phyloP scores from a whole-genome alignment of 2,888 invertebrate genomes.

The Agrochola circellaris region DNA sequence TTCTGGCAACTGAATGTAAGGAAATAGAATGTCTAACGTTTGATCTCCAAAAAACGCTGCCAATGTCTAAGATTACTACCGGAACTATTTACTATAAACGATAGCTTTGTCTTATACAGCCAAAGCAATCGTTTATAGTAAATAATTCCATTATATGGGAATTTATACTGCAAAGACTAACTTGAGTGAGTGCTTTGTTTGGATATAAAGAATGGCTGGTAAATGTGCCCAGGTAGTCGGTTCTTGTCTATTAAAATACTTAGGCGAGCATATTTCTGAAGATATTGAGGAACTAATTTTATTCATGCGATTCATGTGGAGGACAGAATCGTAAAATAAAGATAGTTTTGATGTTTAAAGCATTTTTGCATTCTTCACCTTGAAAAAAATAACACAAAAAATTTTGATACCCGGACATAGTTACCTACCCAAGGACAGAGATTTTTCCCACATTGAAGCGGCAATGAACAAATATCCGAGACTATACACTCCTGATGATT shows the following conservation, averaged over 20 bases:
- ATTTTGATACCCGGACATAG: too few species aligned
- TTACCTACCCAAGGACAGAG: too few species aligned
- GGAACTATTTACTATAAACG: constrained; percentile 4
- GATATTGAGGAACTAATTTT: constrained; percentile 38
- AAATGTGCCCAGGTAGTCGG: not conserved
- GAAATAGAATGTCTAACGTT: constrained; percentile 2
- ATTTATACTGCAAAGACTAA: constrained; percentile 11
- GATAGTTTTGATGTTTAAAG: too few species aligned
- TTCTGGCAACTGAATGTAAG: constrained; percentile 3
- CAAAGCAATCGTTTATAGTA: too few species aligned
- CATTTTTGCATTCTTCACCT: too few species aligned
- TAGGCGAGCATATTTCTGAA: constrained; percentile 41
- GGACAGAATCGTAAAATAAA: too few species aligned
- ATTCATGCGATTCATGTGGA: not conserved
- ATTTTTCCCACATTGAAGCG: too few species aligned
- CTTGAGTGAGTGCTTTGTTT: constrained; percentile 4
- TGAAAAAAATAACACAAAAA: too few species aligned
- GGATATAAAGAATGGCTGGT: not conserved
- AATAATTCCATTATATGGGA: too few species aligned
- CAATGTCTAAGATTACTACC: not conserved
- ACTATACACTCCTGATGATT: too few species aligned
- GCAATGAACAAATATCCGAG: too few species aligned
- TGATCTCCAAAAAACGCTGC: constrained; percentile 2
- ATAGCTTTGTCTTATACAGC: constrained; percentile 3
- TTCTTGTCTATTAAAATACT: constrained; percentile 37